Evolutionary conservation across 1,140 invertebrate genomes (phyloP), one percentile per base, ranked within the genome.

Genomic region (Philopotamus ludificatus): DNA sequence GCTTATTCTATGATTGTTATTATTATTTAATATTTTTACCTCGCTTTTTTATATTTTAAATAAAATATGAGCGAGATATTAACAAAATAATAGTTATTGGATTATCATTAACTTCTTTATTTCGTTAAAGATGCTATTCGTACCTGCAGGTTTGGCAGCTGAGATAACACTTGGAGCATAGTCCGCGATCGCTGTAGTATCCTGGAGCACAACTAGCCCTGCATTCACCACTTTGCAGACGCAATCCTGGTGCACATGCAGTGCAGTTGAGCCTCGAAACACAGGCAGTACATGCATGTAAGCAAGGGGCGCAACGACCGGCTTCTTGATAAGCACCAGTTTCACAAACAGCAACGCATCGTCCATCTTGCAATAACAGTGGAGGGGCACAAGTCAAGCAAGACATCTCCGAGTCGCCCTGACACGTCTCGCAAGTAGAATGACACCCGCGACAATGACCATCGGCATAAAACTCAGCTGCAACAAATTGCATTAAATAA

Each of bases 121-220:
- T 34, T 7, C 12, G 12, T 34, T 34, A 7, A 34, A 34, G 28
- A 7, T 4, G 4, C 28, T 23, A 21, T 59, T 49, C 1, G 49
- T 58, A 68, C 69, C 78, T 86, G 75, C 94, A 96, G 1, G 90
- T 91, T 70, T 86, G 85, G 74, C 93, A 95, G 21, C 89, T 89
- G 15, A 90, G 77, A 73, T 93, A 90, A 75, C 92, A 95, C 70
- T 90, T 87, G 44, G 86, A 81, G 73, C 91, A 94, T 18, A 86
- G 83, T 20, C 90, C 89, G 15, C 89, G 83, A 73, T 93, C 91
- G 66, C 89, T 91, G 77, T 91, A 93, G 76, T 91, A 93, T 22
- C 91, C 91, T 63, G 55, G 81, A 22, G 88, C 89, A 71, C 90
- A 93, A 1, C 88, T 82, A 1, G 87, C 86, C 20, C 87, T 80